Conservation (phyloP, 2,888 invertebrate genomes). For the Conistra vaccinii region DNA sequence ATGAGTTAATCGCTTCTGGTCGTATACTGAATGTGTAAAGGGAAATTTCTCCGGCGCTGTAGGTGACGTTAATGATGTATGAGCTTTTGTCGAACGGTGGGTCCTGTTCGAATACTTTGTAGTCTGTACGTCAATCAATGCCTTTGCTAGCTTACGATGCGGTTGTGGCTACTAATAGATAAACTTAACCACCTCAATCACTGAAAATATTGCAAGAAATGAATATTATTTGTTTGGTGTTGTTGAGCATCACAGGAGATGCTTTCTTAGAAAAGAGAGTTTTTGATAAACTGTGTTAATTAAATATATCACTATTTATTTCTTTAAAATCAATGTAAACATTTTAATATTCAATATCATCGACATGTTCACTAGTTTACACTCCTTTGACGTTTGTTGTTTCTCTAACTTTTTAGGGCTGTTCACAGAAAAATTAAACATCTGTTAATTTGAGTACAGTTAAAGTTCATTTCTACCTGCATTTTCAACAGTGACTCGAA, state of each 20-base stretch:
- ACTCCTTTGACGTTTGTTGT: background rate
- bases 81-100: slow-evolving; percentile 60
- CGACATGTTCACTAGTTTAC: background rate
- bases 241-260: background rate
- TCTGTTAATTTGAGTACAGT: background rate
- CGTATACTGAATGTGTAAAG: slow-evolving; percentile 77
- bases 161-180: background rate
- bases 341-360: background rate
- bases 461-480: background rate
- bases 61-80: slow-evolving; percentile 69
- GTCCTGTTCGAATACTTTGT: slow-evolving; percentile 59
- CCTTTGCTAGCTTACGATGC: slow-evolving; percentile 17
- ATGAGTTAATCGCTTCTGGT: slow-evolving; percentile 72
- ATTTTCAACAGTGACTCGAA: slow-evolving; percentile 17
- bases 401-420: background rate
- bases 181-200: background rate
- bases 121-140: slow-evolving; percentile 36
- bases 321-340: background rate
- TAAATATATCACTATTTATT: background rate
- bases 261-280: background rate
- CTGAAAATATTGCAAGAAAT: background rate
- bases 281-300: background rate
- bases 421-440: background rate
- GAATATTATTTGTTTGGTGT: no score
- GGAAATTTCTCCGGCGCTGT: slow-evolving; percentile 73